phyloP scores from a whole-genome alignment of 1,140 invertebrate species.

The Stegodyphus dumicola region DNA sequence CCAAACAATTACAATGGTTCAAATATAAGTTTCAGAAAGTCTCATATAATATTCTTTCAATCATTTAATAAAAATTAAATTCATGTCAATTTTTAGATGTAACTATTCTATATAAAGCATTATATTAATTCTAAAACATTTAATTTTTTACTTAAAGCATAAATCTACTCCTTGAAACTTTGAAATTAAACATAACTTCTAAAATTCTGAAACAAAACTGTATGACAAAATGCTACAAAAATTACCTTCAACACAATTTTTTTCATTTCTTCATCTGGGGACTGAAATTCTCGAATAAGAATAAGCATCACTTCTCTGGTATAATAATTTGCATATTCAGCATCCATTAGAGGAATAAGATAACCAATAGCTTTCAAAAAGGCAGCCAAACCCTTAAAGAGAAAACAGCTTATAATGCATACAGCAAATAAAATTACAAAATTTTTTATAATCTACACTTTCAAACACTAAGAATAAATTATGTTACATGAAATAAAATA shows the following conservation, averaged over 20 bases:
- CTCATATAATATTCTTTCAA: too few species aligned
- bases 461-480: background rate
- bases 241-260: constrained; percentile 97
- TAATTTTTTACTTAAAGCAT: too few species aligned
- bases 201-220: too few species aligned
- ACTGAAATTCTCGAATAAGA: constrained; percentile 98
- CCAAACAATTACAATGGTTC: too few species aligned
- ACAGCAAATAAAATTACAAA: background rate
- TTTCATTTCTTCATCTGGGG: constrained; percentile 99
- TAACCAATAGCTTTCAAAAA: constrained; percentile 99
- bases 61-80: too few species aligned
- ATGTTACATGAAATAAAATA: background rate
- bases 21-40: too few species aligned
- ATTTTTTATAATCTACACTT: background rate
- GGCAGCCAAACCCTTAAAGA: constrained; percentile 85
- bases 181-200: too few species aligned
- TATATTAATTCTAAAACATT: too few species aligned
- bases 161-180: too few species aligned
- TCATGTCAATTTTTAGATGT: too few species aligned
- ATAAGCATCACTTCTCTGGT: constrained; percentile 99
- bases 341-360: constrained; percentile 99
- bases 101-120: too few species aligned
- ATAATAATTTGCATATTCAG: constrained; percentile 99
- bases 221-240: too few species aligned
- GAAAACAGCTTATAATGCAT: background rate